phyloP scores from a whole-genome alignment of 2,888 invertebrate genomes.

The Phortica magna region DNA sequence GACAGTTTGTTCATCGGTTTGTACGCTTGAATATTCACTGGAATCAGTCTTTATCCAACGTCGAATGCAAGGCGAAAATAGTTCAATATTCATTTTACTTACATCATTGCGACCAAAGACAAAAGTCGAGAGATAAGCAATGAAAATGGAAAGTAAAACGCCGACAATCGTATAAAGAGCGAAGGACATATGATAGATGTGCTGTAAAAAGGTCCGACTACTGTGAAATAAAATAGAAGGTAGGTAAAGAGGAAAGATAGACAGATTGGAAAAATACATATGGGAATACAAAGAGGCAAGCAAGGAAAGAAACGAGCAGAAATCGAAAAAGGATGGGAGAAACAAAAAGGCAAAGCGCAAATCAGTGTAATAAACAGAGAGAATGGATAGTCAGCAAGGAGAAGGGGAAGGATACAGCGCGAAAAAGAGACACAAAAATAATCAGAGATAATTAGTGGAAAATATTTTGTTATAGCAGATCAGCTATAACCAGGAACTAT shows the following conservation, averaged over 20 bases:
- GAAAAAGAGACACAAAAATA: too few species aligned
- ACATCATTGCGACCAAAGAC: conserved; percentile 79
- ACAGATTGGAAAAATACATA: conserved; percentile 35
- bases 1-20: conserved; percentile 59
- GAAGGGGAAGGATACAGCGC: too few species aligned
- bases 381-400: too few species aligned
- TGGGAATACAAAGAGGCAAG: conserved; percentile 17
- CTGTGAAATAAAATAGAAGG: conserved; percentile 39
- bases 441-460: too few species aligned
- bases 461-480: too few species aligned
- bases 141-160: conserved; percentile 80
- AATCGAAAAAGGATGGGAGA: too few species aligned
- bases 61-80: conserved; percentile 83
- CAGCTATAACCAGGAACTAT: too few species aligned
- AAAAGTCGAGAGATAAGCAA: conserved; percentile 81
- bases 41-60: conserved; percentile 72
- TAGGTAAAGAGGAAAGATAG: background rate
- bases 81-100: conserved; percentile 80
- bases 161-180: conserved; percentile 85
- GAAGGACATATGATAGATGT: conserved; percentile 83
- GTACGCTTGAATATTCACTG: conserved; percentile 64
- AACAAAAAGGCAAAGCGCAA: too few species aligned
- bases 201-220: conserved; percentile 57
- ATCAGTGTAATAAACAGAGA: too few species aligned
- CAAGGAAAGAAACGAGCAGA: too few species aligned